Percentiles rank a stretch among this genome's conserved stretches.
Conservation (phyloP, 2,113 vertebrate species). For the Ciconia stormi region DNA sequence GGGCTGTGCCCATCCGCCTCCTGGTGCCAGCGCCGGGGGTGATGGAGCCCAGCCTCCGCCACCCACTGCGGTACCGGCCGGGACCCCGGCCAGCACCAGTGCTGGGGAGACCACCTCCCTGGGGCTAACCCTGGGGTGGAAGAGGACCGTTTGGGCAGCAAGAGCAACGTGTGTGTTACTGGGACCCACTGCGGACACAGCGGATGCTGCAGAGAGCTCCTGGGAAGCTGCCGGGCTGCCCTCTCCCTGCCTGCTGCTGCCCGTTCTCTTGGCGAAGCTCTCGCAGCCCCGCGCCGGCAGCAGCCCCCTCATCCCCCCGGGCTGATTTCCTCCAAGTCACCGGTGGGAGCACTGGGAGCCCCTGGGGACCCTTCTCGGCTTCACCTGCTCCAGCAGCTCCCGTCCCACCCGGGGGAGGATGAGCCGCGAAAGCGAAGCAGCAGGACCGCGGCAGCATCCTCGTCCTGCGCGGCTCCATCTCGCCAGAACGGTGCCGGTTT, state of each 20-base stretch:
- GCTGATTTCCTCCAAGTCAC: background rate
- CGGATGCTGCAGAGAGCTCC: background rate
- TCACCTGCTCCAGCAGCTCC: background rate
- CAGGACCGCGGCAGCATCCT: background rate
- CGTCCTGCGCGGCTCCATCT: fast-evolving
- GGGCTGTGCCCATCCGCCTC: background rate
- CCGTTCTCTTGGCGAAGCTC: background rate
- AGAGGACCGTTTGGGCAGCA: background rate
- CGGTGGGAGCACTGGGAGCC: fast-evolving
- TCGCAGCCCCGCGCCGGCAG: background rate
- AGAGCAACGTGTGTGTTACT: background rate
- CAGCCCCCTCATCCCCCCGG: fast-evolving
- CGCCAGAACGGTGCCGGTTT: background rate
- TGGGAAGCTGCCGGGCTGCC: background rate
- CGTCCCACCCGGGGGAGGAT: fast-evolving
- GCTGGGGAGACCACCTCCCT: background rate
- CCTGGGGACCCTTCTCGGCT: background rate
- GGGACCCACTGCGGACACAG: background rate
- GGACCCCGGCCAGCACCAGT: background rate
- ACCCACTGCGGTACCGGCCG: fast-evolving
- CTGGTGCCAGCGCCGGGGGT: fast-evolving
- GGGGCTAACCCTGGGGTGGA: background rate
- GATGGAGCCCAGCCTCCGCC: background rate
- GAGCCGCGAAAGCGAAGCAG: background rate
- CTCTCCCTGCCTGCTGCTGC: background rate